Conservation (phyloP, 2,888 invertebrate genomes). For the Coleophora deauratella region DNA sequence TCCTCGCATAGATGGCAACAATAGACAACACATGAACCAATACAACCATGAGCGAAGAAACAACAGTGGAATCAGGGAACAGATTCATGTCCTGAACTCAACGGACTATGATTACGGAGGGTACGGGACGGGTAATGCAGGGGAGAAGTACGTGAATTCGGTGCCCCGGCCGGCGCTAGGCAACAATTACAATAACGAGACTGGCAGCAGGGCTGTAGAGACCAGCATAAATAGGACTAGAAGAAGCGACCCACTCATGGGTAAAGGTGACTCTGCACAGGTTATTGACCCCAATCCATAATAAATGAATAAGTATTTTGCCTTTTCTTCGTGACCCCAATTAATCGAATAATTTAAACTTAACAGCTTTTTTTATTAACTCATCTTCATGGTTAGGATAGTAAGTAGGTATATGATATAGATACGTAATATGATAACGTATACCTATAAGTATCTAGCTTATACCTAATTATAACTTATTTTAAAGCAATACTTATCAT, state of each 20-base stretch:
- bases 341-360: too few relatives aligned
- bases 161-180: constrained; percentile 24
- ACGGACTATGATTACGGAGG: constrained; percentile 40
- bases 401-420: too few relatives aligned
- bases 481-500: too few relatives aligned
- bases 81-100: constrained; percentile 37
- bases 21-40: constrained; percentile 30
- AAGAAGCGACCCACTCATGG: constrained; percentile 41
- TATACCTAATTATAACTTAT: too few relatives aligned
- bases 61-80: constrained; percentile 30
- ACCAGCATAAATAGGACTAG: constrained; percentile 24
- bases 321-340: neutral
- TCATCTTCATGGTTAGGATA: too few relatives aligned
- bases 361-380: too few relatives aligned
- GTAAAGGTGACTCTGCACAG: constrained; percentile 42
- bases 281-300: too few relatives aligned
- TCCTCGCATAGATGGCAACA: constrained; percentile 37
- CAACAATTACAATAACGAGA: constrained; percentile 15
- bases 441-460: too few relatives aligned
- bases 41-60: constrained; percentile 47
- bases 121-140: constrained; percentile 27
- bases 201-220: constrained; percentile 18
- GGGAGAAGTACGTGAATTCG: constrained; percentile 32
- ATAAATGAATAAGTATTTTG: too few relatives aligned
- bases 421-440: too few relatives aligned